Base-by-base conservation (phyloP, 2,888 invertebrate species). In the Clanis bilineata region DNA sequence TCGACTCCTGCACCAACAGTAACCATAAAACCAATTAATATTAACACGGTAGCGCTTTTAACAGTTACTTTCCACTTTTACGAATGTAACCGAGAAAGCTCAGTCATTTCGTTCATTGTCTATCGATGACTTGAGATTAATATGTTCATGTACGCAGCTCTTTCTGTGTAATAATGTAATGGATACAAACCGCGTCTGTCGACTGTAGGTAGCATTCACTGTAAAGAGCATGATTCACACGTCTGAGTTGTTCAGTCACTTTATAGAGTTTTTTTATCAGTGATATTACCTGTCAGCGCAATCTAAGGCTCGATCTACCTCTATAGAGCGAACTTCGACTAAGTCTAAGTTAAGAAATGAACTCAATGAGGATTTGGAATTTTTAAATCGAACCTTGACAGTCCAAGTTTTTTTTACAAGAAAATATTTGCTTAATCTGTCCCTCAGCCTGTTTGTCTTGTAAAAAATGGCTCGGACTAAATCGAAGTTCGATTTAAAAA, bases 21-120 rank as follows among this genome's bases (percentile, higher is more conserved):
- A 70, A 71, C 69, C 71, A 80, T 75, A 79, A 82, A 84, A 78
- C 79, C 80, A 82, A 88, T 85, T 85, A 82, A 82, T 78, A 70
- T n/a, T 75, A 76, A 83, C 83, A 80, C 76, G 73, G 70, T 70
- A 70, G 68, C 71, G 61, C 68, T 66, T 62, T 64, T 64, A 69
- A 71, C 67, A 73, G 71, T 77, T 72, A 77, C 75, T 79, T 74
- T 73, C 67, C 70, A 70, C 69, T 71, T 74, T 71, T 73, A 70
- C 70, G 64, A 72, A 71, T 67, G 69, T 60, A 62, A 56, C 28
- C 55, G 66, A 72, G 73, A 76, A 76, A 79, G 70, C 67, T 63
- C 65, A 51, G 65, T 68, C 66, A 73, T 69, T 74, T 69, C 66
- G 66, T 67, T 74, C 74, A 78, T 77, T 77, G 72, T 76, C 74